These are phyloP conservation scores for Dastarcus helophoroides DNA, from an alignment of 2,888 invertebrate species.

Conservation along the genomic window DNA sequence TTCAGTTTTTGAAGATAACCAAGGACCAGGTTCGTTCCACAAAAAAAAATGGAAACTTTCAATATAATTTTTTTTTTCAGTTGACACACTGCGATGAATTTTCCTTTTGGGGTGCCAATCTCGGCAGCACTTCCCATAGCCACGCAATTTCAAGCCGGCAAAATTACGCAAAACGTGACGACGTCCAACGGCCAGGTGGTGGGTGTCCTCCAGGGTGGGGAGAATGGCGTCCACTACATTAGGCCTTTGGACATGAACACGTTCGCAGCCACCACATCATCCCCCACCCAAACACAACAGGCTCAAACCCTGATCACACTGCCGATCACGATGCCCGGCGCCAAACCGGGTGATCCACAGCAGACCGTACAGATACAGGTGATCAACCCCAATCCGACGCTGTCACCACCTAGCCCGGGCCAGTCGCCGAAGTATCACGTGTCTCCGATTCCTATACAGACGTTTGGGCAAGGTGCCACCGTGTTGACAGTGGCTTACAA, in stretches of 20 bases:
- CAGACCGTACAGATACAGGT: constrained; percentile 70
- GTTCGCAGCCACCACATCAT: constrained; percentile 33
- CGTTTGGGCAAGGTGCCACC: constrained; percentile 60
- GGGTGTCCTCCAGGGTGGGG: constrained; percentile 55
- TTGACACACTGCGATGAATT: constrained; percentile 52
- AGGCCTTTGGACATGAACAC: constrained; percentile 48
- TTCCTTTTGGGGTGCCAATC: constrained; percentile 54
- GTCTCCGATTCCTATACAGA: constrained; percentile 61
- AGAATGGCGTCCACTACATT: constrained; percentile 65
- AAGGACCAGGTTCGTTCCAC: too few species aligned
- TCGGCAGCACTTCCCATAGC: constrained; percentile 48
- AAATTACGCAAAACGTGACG: constrained; percentile 59
- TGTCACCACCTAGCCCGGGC: constrained; percentile 29
- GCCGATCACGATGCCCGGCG: constrained; percentile 65
- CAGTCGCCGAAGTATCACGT: constrained; percentile 64
- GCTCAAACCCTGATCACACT: constrained; percentile 61
- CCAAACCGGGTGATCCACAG: constrained; percentile 64
- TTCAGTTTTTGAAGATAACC: too few species aligned
- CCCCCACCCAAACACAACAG: constrained; percentile 28
- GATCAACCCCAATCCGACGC: constrained; percentile 31
- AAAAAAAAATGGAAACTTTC: not conserved
- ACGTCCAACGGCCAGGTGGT: constrained; percentile 58
- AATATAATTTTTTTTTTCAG: constrained; percentile 11
- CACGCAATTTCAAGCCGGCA: constrained; percentile 51
- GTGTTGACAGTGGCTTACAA: constrained; percentile 67